A percentile compares a stretch with the other conserved stretches of the same genome.
Evolutionary conservation across 2,888 invertebrate genomes (phyloP).

Genomic region (Stenodema calcarata): DNA sequence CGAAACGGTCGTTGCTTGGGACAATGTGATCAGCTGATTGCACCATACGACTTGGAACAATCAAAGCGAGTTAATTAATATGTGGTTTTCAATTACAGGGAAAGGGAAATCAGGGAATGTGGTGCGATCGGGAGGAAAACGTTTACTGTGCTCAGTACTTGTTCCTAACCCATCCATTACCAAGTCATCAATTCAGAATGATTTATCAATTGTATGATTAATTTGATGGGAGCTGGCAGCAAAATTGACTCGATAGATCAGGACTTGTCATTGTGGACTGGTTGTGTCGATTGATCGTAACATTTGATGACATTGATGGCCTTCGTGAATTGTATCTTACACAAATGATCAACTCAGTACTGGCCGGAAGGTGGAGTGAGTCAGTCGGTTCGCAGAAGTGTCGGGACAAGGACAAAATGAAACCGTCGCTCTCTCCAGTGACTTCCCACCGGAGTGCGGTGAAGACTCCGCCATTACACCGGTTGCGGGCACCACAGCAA

Average conservation of each 20-base stretch:
- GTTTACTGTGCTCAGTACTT: too few species aligned
- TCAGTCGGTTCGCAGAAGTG: not conserved
- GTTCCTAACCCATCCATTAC: too few species aligned
- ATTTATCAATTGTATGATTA: too few species aligned
- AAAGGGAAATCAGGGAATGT: not conserved
- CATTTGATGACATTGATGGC: too few species aligned
- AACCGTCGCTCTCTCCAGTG: not conserved
- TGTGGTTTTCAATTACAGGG: not conserved
- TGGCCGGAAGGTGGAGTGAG: not conserved
- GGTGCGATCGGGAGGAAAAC: not conserved
- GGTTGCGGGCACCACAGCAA: not conserved
- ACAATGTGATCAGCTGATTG: constrained; percentile 2
- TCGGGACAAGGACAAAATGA: not conserved
- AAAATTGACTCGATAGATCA: too few species aligned
- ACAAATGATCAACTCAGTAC: too few species aligned
- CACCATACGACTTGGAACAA: not conserved
- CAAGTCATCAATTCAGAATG: too few species aligned
- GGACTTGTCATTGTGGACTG: too few species aligned
- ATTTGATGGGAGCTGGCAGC: too few species aligned
- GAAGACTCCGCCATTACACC: not conserved
- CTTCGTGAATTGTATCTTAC: too few species aligned
- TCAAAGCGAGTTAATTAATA: not conserved
- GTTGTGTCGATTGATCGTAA: too few species aligned
- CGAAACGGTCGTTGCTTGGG: not conserved
- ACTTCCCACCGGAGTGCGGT: not conserved